These are phyloP conservation scores for Columba guinea DNA, from an alignment of 2,797 vertebrate species.

Conservation along the genomic window DNA sequence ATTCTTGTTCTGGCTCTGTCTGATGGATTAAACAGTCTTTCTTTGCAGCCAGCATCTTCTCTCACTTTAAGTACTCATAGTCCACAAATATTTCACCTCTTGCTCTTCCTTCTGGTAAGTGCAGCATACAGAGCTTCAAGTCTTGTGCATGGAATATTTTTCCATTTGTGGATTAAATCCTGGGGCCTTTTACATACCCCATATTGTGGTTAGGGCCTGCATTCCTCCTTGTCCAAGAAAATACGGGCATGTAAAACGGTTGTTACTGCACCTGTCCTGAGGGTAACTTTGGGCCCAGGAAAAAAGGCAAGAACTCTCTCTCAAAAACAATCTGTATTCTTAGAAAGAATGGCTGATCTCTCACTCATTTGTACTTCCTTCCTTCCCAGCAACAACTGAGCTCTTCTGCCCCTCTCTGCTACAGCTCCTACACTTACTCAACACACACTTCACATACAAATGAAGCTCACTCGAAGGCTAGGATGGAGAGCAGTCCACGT, in stretches of 20 bases:
- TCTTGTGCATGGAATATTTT: not conserved
- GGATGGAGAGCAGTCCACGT: not conserved
- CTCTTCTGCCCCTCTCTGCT: not conserved
- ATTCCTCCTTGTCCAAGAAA: not conserved
- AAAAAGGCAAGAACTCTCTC: not conserved
- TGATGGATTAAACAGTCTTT: slow-evolving; percentile 40
- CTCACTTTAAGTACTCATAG: slow-evolving; percentile 12
- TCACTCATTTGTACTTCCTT: not conserved
- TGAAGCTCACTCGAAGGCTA: not conserved
- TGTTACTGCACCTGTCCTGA: not conserved
- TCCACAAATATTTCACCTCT: slow-evolving; percentile 42
- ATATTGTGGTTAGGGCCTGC: not conserved
- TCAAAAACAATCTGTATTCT: not conserved
- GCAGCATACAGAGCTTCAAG: not conserved
- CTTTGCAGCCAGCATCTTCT: not conserved
- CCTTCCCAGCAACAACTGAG: not conserved
- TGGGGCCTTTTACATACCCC: not conserved
- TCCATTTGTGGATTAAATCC: slow-evolving; percentile 18
- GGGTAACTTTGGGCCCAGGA: not conserved
- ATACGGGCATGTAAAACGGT: not conserved
- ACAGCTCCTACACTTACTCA: not conserved
- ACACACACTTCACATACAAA: not conserved
- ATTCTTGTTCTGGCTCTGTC: slow-evolving; percentile 19
- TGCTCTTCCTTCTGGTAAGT: slow-evolving; percentile 12
- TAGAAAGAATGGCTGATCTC: not conserved